Percentiles rank a stretch among this genome's conserved stretches.
phyloP scores from a whole-genome alignment of 2,113 vertebrate species.

The Takifugu flavidus region DNA sequence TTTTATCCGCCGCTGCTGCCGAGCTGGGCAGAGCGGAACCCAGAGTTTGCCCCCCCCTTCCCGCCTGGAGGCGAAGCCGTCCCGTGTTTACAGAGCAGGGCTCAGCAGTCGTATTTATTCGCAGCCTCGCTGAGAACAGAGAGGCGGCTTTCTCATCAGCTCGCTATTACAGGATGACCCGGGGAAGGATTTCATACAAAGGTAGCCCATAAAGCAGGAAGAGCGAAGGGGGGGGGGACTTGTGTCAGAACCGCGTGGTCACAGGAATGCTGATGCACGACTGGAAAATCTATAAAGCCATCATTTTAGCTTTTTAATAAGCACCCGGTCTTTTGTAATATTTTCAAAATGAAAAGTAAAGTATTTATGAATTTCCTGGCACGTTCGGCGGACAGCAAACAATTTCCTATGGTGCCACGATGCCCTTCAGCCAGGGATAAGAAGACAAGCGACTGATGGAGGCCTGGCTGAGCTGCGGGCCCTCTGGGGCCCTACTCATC shows the following conservation, averaged over 20 bases:
- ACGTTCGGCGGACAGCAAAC: constrained; percentile 70
- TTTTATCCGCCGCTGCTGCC: constrained; percentile 5
- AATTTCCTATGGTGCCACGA: constrained; percentile 78
- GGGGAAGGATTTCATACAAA: constrained; percentile 61
- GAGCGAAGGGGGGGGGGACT: constrained; percentile 57
- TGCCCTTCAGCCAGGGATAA: constrained; percentile 76
- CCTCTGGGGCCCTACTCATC: constrained; percentile 68
- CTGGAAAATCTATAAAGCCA: constrained; percentile 76
- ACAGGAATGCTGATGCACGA: constrained; percentile 53
- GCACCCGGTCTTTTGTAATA: constrained; percentile 72
- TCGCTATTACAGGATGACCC: constrained; percentile 64
- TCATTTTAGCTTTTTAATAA: constrained; percentile 78
- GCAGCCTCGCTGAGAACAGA: constrained; percentile 63
- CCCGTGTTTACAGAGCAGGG: constrained; percentile 36
- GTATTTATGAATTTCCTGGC: constrained; percentile 77
- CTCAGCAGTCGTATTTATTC: constrained; percentile 55
- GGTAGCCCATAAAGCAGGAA: constrained; percentile 51
- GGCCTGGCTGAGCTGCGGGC: constrained; percentile 62
- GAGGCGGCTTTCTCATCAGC: constrained; percentile 65
- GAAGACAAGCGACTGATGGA: constrained; percentile 73
- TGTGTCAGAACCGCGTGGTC: constrained; percentile 55
- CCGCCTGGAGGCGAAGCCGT: constrained; percentile 28
- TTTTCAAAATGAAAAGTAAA: constrained; percentile 78
- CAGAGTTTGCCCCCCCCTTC: constrained; percentile 24
- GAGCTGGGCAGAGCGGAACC: constrained; percentile 28